A percentile compares a stretch with the other conserved stretches of the same genome.
Evolutionary conservation across 2,797 vertebrate genomes (phyloP).

Genomic region (Picus viridis): DNA sequence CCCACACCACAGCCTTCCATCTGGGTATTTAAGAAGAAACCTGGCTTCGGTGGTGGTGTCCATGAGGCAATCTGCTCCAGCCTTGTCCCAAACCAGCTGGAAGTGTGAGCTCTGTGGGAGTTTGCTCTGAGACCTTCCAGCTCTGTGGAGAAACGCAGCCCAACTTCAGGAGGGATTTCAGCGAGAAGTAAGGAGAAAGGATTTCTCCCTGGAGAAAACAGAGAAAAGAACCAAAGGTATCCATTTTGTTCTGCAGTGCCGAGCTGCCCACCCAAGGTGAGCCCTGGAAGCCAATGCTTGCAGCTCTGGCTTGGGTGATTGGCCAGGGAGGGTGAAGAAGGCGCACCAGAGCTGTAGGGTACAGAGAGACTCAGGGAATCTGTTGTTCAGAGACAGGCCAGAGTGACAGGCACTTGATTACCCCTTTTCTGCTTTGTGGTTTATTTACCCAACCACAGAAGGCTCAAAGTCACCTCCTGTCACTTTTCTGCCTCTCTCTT

Average conservation of each 20-base stretch:
- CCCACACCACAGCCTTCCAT: neutral
- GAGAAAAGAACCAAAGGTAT: neutral
- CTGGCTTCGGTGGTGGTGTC: neutral
- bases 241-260: fast-evolving
- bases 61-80: fast-evolving
- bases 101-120: fast-evolving
- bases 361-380: neutral
- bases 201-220: neutral
- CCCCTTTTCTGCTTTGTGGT: neutral
- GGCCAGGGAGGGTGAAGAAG: neutral
- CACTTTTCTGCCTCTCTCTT: neutral
- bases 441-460: neutral
- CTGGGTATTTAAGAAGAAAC: neutral
- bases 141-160: fast-evolving
- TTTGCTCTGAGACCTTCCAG: neutral
- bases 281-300: fast-evolving
- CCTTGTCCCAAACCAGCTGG: neutral
- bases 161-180: neutral
- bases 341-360: neutral
- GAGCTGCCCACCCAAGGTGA: neutral
- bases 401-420: fast-evolving
- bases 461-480: neutral
- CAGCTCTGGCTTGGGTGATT: fast-evolving
- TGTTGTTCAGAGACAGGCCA: neutral
- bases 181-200: neutral